Evolutionary conservation across 2,113 vertebrate species (phyloP).

Genomic region (Excalfactoria chinensis): DNA sequence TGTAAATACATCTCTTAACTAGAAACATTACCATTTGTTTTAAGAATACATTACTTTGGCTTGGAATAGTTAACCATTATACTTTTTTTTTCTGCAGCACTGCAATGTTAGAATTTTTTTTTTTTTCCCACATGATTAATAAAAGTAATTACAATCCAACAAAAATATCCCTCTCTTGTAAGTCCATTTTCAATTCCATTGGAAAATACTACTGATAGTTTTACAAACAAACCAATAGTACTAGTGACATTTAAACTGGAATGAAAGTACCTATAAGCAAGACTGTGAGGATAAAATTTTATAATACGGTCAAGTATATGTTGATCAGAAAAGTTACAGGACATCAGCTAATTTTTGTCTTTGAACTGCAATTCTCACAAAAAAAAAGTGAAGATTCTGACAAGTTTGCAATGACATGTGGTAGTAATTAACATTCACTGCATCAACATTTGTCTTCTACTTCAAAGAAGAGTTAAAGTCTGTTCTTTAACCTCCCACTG

Average conservation of each 20-base stretch:
- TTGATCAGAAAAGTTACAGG: background rate
- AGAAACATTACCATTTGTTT: background rate
- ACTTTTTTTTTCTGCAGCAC: slow-evolving; percentile 35
- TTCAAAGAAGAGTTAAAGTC: background rate
- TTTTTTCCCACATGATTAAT: background rate
- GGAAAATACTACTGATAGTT: background rate
- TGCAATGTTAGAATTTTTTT: background rate
- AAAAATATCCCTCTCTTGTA: background rate
- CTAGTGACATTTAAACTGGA: background rate
- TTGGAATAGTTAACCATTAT: slow-evolving; percentile 8
- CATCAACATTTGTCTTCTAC: background rate
- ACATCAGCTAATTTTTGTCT: background rate
- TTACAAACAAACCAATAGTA: background rate
- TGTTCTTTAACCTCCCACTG: background rate
- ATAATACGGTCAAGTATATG: background rate
- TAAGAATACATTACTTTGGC: background rate
- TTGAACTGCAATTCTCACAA: background rate
- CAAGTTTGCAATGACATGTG: background rate
- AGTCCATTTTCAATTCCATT: background rate
- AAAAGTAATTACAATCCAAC: background rate
- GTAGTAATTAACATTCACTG: background rate
- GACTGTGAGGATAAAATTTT: accelerated
- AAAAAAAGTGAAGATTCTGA: background rate
- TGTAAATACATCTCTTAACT: background rate
- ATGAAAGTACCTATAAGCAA: background rate